phyloP scores from a whole-genome alignment of 2,888 invertebrate species.

The Sinohyriopsis cumingii region DNA sequence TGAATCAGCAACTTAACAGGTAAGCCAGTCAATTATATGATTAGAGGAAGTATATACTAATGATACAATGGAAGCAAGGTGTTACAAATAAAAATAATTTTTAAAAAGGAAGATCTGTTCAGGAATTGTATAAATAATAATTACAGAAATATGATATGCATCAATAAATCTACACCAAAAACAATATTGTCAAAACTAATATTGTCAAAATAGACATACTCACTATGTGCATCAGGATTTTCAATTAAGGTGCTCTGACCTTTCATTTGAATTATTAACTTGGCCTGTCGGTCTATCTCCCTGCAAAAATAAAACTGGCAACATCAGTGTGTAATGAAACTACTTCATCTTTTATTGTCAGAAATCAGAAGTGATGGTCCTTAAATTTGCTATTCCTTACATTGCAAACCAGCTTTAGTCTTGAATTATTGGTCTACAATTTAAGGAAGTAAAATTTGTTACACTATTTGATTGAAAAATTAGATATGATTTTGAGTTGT shows the following conservation, averaged over 20 bases:
- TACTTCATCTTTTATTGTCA: neutral
- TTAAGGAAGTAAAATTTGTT: no score
- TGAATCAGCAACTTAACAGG: no score
- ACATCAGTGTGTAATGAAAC: neutral
- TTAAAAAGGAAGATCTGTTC: no score
- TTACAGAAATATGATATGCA: neutral
- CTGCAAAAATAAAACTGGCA: conserved; percentile 46
- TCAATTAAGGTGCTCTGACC: conserved; percentile 61
- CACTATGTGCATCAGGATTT: conserved; percentile 61
- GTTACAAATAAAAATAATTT: no score
- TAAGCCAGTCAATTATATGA: no score
- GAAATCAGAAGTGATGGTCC: neutral
- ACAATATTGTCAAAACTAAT: neutral
- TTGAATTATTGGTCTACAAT: no score
- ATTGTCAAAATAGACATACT: conserved; percentile 19
- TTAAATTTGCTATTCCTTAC: neutral
- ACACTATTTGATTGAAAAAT: no score
- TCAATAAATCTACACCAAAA: neutral
- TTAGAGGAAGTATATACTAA: no score
- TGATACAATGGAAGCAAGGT: no score
- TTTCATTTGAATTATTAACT: conserved; percentile 69
- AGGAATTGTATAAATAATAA: no score
- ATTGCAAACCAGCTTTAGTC: neutral
- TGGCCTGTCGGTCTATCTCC: conserved; percentile 70
- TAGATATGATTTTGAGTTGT: no score